phyloP scores from a whole-genome alignment of 1,140 invertebrate genomes.

The Atta cephalotes region DNA sequence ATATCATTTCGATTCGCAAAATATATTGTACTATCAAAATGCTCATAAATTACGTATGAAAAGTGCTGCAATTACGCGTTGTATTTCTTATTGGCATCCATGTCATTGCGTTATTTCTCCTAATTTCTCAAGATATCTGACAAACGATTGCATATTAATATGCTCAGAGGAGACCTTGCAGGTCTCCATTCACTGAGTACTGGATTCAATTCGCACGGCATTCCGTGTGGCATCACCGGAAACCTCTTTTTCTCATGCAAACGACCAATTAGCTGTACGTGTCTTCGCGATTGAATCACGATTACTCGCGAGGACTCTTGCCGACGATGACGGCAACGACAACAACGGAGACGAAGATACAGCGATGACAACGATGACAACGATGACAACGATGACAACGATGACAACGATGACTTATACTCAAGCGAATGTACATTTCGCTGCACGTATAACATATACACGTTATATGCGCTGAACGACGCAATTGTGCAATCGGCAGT shows the following conservation, averaged over 20 bases:
- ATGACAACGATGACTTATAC: conserved; percentile 14
- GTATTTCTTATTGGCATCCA: not conserved
- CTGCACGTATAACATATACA: conserved; percentile 23
- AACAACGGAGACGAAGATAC: not conserved
- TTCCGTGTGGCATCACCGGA: conserved; percentile 65
- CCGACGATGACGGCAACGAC: not conserved
- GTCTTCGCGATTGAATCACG: conserved; percentile 79
- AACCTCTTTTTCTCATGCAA: conserved; percentile 77
- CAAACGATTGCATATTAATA: conserved; percentile 71
- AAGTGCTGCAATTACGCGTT: conserved; percentile 28
- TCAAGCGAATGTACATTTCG: conserved; percentile 27
- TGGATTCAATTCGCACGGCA: conserved; percentile 68
- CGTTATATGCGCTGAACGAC: conserved; percentile 46
- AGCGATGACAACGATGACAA: not conserved
- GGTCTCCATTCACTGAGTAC: conserved; percentile 61
- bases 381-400: not conserved
- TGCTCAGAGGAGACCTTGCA: conserved; percentile 52
- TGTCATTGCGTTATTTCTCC: conserved; percentile 24
- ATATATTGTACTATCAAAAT: not conserved
- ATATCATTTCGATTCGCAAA: conserved; percentile 3
- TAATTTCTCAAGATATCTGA: conserved; percentile 52
- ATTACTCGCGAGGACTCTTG: conserved; percentile 55
- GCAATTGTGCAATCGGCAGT: conserved; percentile 72
- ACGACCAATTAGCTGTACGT: conserved; percentile 79
- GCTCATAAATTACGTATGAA: conserved; percentile 26